Evolutionary conservation across 1,140 invertebrate species (phyloP), one percentile per base, ranked within the genome.

Genomic region (Brachionus calyciflorus): DNA sequence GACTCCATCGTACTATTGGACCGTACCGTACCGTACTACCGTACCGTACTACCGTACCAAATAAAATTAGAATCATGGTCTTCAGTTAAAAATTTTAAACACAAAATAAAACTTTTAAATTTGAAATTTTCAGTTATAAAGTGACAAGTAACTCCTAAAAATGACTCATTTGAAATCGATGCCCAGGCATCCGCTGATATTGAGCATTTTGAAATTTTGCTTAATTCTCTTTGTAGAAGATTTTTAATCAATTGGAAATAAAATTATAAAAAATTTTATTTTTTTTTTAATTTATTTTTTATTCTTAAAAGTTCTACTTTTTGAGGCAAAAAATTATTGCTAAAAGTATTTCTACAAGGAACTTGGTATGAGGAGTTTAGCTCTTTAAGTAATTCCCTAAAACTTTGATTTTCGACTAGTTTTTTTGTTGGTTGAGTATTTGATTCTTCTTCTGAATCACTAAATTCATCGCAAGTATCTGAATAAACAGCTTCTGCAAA

Each of bases 41-140:
- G n/a, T n/a, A n/a, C n/a, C n/a, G n/a, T n/a, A n/a, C n/a, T n/a
- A n/a, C n/a, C n/a, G n/a, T n/a, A n/a, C n/a, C n/a, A 60, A 33
- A 60, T 60, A 60, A 60, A 60, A 60, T 14, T 26, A 30, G 28
- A 33, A 60, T 60, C n/a, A 60, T 33, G 28, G 33, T 60, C 28
- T 60, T 60, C 55, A 30, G 28, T 60, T 60, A 60, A 60, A 60
- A 30, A 60, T 33, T 60, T 26, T 60, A 60, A 17, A 37, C 26
- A 60, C 30, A 60, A 60, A 14, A 60, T 60, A 17, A 33, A 60
- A 28, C 28, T 60, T 37, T 60, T 60, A 60, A 60, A 60, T 33
- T 60, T 30, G 30, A 60, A 60, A 30, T 60, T 60, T 30, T 60
- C 17, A 30, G 26, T 37, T 30, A 60, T 28, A 60, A 60, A 60